Conservation (phyloP, 2,888 invertebrate genomes). For the Synanthedon tipuliformis region DNA sequence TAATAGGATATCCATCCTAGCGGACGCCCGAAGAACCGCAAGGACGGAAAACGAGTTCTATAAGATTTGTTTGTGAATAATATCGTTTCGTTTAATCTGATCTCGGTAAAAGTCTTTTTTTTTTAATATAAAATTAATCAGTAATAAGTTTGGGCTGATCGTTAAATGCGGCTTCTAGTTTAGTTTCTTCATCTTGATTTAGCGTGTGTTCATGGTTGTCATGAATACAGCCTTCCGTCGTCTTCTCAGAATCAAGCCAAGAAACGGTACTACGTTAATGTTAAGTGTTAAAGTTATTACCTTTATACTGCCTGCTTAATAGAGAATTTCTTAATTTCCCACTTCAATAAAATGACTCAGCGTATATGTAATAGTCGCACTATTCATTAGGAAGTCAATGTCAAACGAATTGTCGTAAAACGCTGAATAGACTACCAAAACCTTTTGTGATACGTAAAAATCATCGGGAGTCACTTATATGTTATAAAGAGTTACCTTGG, state of each 20-base stretch:
- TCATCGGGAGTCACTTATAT: neutral
- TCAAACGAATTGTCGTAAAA: slow-evolving; percentile 9
- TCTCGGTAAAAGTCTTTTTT: neutral
- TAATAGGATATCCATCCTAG: neutral
- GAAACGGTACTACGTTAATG: too few species aligned
- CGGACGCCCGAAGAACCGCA: neutral
- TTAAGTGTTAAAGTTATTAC: too few species aligned
- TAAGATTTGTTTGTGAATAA: neutral
- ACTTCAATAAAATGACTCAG: slow-evolving; percentile 9
- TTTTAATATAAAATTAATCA: too few species aligned
- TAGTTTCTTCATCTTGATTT: too few species aligned
- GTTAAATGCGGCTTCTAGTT: too few species aligned
- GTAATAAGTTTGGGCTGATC: too few species aligned
- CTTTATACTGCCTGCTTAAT: too few species aligned
- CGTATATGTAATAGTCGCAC: slow-evolving; percentile 5
- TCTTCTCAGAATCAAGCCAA: too few species aligned
- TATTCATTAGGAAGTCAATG: slow-evolving; percentile 16
- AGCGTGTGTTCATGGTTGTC: too few species aligned
- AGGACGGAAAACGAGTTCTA: slow-evolving; percentile 1
- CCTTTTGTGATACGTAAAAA: neutral
- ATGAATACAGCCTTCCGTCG: too few species aligned
- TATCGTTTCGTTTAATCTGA: neutral
- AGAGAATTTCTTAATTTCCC: slow-evolving; percentile 2
- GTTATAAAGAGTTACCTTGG: neutral
- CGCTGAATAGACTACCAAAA: neutral